Evolutionary conservation across 2,113 vertebrate genomes (phyloP), one percentile per base, ranked within the genome.

Genomic region (Nestor notabilis): DNA sequence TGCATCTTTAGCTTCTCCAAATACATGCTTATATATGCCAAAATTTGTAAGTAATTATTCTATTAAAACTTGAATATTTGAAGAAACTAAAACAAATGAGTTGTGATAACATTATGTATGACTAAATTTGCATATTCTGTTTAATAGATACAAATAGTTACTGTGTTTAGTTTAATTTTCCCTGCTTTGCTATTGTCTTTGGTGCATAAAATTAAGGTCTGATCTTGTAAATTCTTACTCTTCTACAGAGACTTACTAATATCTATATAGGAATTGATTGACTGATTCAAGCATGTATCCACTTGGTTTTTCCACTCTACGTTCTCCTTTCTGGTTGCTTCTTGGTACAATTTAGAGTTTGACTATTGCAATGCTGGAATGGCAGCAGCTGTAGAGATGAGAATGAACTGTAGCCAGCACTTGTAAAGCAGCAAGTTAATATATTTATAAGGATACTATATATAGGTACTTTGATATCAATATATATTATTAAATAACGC

Each of bases 401-500:
- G 90, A 91, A 87, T 91, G 89, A 95, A 58, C 93, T 80, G 76
- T 92, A 95, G 61, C 27, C 92, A 92, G 69, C 66, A 37, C 77
- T 91, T 89, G 77, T 89, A 93, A 84, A 90, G 80, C 83, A 93
- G 83, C 1, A 3, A 82, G 56, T 96, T 93, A 83, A 58, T 76
- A 91, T 85, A 95, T 97, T 97, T 97, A 96, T 96, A 60, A 93
- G 61, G 77, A 15, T 77, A 83, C 91, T 97, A 82, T 93, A 92
- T 92, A 93, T 97, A 95, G 90, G 61, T 85, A 76, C 61, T 93
- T 93, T 69, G 52, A 91, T 94, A 95, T 92, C 90, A 91, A 80
- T 92, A 91, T 80, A 92, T 93, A 44, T 69, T 95, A 50, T 93
- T 96, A 83, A 97, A 97, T 97, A 97, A 97, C 94, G 28, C 89